Conservation (phyloP, 1,140 invertebrate genomes). For the Drosophila biarmipes region DNA sequence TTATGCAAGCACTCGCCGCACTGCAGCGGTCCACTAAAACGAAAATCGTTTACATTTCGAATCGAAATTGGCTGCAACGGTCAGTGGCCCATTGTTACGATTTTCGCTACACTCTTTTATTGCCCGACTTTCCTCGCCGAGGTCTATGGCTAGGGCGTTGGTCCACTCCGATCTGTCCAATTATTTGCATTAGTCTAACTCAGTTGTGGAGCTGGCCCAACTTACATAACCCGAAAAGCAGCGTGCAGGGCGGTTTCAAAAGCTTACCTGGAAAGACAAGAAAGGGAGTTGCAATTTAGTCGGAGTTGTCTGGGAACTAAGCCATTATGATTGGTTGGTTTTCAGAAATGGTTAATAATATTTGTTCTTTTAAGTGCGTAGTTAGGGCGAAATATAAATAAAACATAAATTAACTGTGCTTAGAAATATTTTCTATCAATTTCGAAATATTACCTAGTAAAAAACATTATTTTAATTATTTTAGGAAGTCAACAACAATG, state of each 20-base stretch:
- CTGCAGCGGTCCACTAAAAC: conserved; percentile 21
- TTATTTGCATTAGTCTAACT: conserved; percentile 64
- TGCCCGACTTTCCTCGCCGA: not conserved
- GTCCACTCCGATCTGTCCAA: conserved; percentile 64
- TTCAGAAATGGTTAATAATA: not conserved
- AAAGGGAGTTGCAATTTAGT: conserved; percentile 21
- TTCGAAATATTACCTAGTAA: not conserved
- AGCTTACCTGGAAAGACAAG: conserved; percentile 68
- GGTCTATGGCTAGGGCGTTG: conserved; percentile 58
- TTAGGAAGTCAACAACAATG: too few species aligned
- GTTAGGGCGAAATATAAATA: not conserved
- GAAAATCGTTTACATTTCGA: conserved; percentile 68
- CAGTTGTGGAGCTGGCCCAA: conserved; percentile 32
- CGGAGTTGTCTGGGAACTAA: not conserved
- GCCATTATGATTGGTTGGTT: not conserved
- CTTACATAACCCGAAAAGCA: conserved; percentile 60
- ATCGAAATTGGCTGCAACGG: conserved; percentile 66
- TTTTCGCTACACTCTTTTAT: conserved; percentile 16
- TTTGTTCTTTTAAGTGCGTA: not conserved
- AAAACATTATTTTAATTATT: too few species aligned
- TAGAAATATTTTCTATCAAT: not conserved
- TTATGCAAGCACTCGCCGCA: conserved; percentile 40
- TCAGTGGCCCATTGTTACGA: conserved; percentile 61
- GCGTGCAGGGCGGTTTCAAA: conserved; percentile 19
- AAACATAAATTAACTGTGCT: not conserved